A percentile compares a stretch with the other conserved stretches of the same genome.
Evolutionary conservation across 2,113 vertebrate genomes (phyloP).

Genomic region (Forbesichthys agassizii): DNA sequence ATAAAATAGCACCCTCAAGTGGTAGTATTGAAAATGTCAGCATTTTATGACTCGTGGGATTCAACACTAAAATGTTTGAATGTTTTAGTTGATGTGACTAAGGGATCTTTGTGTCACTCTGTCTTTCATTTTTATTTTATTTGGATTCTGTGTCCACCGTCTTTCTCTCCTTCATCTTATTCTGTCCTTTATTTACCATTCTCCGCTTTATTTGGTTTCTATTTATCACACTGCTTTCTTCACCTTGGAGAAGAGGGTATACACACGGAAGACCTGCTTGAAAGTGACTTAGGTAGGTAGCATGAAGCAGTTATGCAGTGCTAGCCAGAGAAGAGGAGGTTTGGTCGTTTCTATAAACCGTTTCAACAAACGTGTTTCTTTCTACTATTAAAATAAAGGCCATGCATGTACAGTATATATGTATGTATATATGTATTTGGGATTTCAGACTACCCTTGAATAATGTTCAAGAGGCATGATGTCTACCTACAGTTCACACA

Average conservation of each 20-base stretch:
- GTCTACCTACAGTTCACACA: background rate
- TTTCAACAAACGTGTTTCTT: too few species aligned
- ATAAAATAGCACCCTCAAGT: conserved; percentile 69
- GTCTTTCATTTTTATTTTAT: conserved; percentile 34
- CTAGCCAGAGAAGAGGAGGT: too few species aligned
- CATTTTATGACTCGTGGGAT: background rate
- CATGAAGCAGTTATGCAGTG: background rate
- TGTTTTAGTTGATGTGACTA: conserved; percentile 36
- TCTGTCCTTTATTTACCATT: conserved; percentile 25
- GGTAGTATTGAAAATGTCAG: conserved; percentile 40
- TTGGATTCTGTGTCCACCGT: conserved; percentile 17
- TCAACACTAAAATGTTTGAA: background rate
- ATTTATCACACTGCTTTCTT: conserved; percentile 76
- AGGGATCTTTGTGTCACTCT: conserved; percentile 48
- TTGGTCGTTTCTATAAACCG: too few species aligned
- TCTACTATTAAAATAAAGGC: too few species aligned
- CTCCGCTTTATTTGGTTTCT: conserved; percentile 39
- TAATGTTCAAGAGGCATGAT: background rate
- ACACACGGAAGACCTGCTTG: conserved; percentile 90
- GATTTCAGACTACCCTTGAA: conserved; percentile 1
- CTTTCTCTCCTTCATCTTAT: conserved; percentile 13
- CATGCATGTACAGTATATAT: too few species aligned
- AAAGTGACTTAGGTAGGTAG: conserved; percentile 90
- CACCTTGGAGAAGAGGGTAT: conserved; percentile 98
- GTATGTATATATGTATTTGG: background rate